Conservation (phyloP, 2,113 vertebrate genomes). For the Nettapus auritus region DNA sequence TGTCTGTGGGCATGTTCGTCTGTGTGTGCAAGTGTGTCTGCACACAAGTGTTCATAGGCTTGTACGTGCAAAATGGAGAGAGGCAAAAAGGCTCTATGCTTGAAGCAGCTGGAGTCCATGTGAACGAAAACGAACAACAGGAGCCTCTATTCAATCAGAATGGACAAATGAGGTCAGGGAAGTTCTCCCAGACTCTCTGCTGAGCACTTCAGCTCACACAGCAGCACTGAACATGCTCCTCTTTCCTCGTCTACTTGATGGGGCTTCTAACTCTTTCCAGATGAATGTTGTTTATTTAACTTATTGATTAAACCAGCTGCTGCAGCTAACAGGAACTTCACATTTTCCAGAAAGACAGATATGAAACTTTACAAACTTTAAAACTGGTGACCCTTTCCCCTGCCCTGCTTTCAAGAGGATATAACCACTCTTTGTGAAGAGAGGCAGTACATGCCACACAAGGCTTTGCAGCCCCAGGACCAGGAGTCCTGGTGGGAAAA, state of each 20-base stretch:
- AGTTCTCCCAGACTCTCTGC: background rate
- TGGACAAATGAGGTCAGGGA: background rate
- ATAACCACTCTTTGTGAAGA: background rate
- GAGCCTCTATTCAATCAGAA: background rate
- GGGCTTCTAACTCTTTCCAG: constrained; percentile 53
- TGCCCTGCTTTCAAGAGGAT: background rate
- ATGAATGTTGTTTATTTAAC: constrained; percentile 50
- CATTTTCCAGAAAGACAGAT: constrained; percentile 8
- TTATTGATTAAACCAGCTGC: constrained; percentile 50
- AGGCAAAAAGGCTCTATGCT: background rate
- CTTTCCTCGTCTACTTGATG: background rate
- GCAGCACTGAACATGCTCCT: background rate
- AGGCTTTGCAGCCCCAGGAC: background rate
- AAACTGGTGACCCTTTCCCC: background rate
- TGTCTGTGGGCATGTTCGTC: background rate
- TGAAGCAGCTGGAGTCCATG: background rate
- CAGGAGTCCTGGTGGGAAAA: background rate
- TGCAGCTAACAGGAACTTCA: constrained; percentile 14
- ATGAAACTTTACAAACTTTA: background rate
- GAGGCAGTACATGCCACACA: background rate
- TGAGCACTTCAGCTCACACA: background rate
- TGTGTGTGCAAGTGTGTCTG: background rate
- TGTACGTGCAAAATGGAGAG: background rate
- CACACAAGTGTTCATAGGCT: background rate
- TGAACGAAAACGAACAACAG: background rate